Conservation (phyloP, 1,140 invertebrate genomes). For the Maniola jurtina region DNA sequence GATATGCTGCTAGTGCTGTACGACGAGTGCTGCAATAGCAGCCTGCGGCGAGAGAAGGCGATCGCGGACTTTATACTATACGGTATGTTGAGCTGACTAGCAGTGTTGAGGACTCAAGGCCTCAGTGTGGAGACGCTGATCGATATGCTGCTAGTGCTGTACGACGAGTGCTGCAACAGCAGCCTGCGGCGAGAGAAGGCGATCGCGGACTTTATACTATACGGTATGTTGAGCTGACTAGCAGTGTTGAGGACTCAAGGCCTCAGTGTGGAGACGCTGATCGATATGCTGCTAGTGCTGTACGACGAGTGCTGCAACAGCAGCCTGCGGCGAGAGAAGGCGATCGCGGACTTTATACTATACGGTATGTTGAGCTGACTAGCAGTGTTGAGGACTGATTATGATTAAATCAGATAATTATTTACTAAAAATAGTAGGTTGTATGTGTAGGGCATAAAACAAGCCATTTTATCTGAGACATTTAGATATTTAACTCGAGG, state of each 20-base stretch:
- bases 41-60: conserved; percentile 95
- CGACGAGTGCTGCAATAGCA: conserved; percentile 97
- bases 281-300: conserved; percentile 94
- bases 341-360: conserved; percentile 97
- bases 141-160: conserved; percentile 94
- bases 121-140: conserved; percentile 92
- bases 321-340: conserved; percentile 95
- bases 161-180: conserved; percentile 97
- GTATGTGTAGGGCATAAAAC: too few species aligned
- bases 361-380: too few species aligned
- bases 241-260: too few species aligned
- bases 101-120: too few species aligned
- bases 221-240: too few species aligned
- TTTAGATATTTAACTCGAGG: too few species aligned
- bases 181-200: conserved; percentile 96
- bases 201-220: conserved; percentile 97
- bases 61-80: conserved; percentile 98
- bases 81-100: too few species aligned
- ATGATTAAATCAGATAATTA: too few species aligned
- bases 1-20: conserved; percentile 95
- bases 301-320: conserved; percentile 98
- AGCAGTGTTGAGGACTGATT: too few species aligned
- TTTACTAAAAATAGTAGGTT: too few species aligned
- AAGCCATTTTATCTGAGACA: too few species aligned
- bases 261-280: conserved; percentile 91